Evolutionary conservation across 1,140 invertebrate species (phyloP).

Genomic region (Heliconius himera): DNA sequence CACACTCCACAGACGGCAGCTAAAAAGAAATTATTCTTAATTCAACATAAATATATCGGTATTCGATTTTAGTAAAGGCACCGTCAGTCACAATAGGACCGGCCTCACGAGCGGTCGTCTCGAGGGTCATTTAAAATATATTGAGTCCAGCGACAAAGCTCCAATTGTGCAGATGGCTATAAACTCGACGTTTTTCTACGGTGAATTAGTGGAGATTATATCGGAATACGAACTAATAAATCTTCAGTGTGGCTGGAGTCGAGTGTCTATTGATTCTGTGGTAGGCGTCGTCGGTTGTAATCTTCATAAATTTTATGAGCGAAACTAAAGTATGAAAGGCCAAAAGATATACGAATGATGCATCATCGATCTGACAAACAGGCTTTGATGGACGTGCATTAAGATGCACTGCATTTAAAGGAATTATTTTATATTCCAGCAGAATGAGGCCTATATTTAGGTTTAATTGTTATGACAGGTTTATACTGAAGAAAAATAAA

Average conservation of each 20-base stretch:
- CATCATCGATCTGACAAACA: slow-evolving; percentile 57
- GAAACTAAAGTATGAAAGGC: slow-evolving; percentile 52
- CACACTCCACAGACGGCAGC: slow-evolving; percentile 72
- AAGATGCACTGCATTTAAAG: background rate
- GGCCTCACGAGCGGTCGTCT: slow-evolving; percentile 56
- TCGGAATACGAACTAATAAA: slow-evolving; percentile 74
- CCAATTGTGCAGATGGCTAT: slow-evolving; percentile 67
- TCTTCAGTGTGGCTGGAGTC: slow-evolving; percentile 56
- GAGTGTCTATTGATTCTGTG: slow-evolving; percentile 65
- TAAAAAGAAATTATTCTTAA: slow-evolving; percentile 77
- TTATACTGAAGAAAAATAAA: background rate
- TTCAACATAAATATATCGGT: slow-evolving; percentile 66
- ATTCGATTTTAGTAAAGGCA: slow-evolving; percentile 62
- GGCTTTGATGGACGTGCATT: slow-evolving; percentile 37
- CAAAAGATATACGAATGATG: slow-evolving; percentile 42
- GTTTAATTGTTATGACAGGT: background rate
- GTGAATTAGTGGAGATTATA: slow-evolving; percentile 75
- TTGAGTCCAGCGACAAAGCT: slow-evolving; percentile 67
- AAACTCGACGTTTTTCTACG: slow-evolving; percentile 70
- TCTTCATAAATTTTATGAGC: slow-evolving; percentile 73
- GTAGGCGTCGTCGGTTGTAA: slow-evolving; percentile 65
- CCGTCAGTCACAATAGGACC: slow-evolving; percentile 65
- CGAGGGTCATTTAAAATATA: slow-evolving; percentile 77
- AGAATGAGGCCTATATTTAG: background rate
- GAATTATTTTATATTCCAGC: background rate